phyloP scores from a whole-genome alignment of 30 jellyfish, hydroid and myxozoan genomes.

The Turritopsis dohrnii region DNA sequence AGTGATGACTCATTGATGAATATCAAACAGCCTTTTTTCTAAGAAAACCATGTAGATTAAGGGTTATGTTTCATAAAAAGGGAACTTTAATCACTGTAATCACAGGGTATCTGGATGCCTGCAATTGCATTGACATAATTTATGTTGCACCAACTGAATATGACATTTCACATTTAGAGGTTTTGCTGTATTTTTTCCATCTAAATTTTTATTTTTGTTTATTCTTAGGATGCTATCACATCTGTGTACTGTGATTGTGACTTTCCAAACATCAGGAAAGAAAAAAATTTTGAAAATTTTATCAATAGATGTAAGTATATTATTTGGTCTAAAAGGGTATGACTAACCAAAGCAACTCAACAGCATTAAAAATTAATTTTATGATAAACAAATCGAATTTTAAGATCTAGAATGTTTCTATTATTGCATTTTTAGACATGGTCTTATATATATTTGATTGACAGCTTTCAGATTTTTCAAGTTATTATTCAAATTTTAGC shows the following conservation, averaged over 20 bases:
- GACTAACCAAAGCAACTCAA: too few relatives aligned
- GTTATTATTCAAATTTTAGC: background rate
- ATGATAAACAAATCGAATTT: background rate
- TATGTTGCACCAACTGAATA: background rate
- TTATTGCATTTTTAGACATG: background rate
- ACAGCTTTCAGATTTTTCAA: background rate
- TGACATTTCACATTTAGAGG: background rate
- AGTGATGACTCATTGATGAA: too few relatives aligned
- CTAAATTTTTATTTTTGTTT: background rate
- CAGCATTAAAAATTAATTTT: too few relatives aligned
- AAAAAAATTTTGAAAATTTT: constrained; percentile 76
- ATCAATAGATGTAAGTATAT: constrained; percentile 79
- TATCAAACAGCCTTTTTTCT: too few relatives aligned
- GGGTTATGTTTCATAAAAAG: too few relatives aligned
- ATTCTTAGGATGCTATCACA: constrained; percentile 80
- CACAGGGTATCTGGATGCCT: too few relatives aligned
- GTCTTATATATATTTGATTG: background rate
- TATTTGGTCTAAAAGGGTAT: background rate
- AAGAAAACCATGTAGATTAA: too few relatives aligned
- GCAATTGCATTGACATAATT: too few relatives aligned
- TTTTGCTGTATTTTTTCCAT: background rate
- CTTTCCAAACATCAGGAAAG: constrained; percentile 66
- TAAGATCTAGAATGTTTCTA: background rate
- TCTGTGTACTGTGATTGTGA: constrained; percentile 79
- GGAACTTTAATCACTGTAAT: too few relatives aligned